Evolutionary conservation across 2,888 invertebrate species (phyloP), one percentile per base, ranked within the genome.

Genomic region (Pogonocherus hispidulus): DNA sequence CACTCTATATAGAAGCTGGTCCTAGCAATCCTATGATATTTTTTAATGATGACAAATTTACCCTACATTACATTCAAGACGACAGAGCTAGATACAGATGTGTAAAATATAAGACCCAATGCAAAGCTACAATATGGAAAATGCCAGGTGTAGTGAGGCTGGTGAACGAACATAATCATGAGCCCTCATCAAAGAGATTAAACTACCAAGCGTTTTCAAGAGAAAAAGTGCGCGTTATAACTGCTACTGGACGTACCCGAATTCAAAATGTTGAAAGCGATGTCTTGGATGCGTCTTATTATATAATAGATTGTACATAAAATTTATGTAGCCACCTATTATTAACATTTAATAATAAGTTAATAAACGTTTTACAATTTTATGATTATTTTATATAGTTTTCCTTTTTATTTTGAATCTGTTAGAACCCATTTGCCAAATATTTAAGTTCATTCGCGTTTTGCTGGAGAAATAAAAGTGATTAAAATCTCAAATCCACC

Each of bases 21-120:
- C 49, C 23, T n/a, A 51, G 49, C 16, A 51, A 51, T 11, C 49
- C 49, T n/a, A 23, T 51, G 16, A 51, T 51, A 23, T 23, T 51
- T 6, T 23, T 51, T 2, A 22, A 51, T n/a, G 49, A 23, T n/a
- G 23, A 51, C 23, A 51, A 23, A n/a, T 51, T n/a, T n/a, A 51
- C 49, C 2, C 5, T 51, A 3, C 49, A 51, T 51, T 51, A 51
- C 23, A 51, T 14, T 8, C 22, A 22, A 51, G 23, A 16, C n/a
- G 23, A 23, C 14, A 51, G 49, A 11, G 16, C 23, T 14, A 20
- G 49, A 14, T 51, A 22, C 23, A 51, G 49, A 3, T 51, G 49
- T 14, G 11, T 23, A 22, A 23, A 22, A n/a, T 51, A 51, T 6
- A 51, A 51, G 23, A 11, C 22, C 2, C 49, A 51, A 23, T 51